These are phyloP conservation scores for Rambutsinella grinnellia DNA, from an alignment of 2,888 invertebrate genomes.

Conservation along the genomic window DNA sequence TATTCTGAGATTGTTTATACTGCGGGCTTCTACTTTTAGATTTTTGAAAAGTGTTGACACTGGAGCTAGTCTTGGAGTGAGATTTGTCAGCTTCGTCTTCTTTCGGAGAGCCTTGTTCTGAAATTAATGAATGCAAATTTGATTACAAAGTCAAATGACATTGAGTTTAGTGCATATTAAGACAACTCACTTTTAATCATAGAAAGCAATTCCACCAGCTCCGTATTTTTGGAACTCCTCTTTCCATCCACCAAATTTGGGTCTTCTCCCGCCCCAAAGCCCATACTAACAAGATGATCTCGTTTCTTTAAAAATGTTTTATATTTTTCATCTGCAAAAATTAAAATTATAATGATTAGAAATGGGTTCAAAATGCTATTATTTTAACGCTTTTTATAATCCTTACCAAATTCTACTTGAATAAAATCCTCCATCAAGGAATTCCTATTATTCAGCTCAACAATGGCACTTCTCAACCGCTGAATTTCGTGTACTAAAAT, in stretches of 20 bases:
- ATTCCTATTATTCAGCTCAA: conserved; percentile 23
- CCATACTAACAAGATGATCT: conserved; percentile 35
- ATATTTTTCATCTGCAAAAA: conserved; percentile 13
- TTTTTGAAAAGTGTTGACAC: too few relatives aligned
- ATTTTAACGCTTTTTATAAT: too few relatives aligned
- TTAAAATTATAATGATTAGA: neutral
- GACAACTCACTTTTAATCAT: conserved; percentile 28
- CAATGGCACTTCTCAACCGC: conserved; percentile 23
- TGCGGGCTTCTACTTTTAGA: too few relatives aligned
- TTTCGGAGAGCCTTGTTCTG: conserved; percentile 20
- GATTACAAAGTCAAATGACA: too few relatives aligned
- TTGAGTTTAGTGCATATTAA: neutral
- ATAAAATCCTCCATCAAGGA: conserved; percentile 32
- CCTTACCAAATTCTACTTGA: conserved; percentile 40
- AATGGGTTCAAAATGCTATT: too few relatives aligned
- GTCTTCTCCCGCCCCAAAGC: conserved; percentile 16
- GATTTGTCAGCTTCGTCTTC: neutral
- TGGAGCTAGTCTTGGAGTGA: too few relatives aligned
- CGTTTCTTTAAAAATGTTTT: conserved; percentile 35
- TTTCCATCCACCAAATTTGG: conserved; percentile 17
- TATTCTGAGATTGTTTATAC: too few relatives aligned
- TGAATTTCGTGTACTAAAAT: conserved; percentile 41
- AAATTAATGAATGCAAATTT: too few relatives aligned
- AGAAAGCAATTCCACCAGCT: conserved; percentile 31
- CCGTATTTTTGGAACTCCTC: conserved; percentile 31